Conservation (phyloP, 2,113 vertebrate species). For the Zeus faber region DNA sequence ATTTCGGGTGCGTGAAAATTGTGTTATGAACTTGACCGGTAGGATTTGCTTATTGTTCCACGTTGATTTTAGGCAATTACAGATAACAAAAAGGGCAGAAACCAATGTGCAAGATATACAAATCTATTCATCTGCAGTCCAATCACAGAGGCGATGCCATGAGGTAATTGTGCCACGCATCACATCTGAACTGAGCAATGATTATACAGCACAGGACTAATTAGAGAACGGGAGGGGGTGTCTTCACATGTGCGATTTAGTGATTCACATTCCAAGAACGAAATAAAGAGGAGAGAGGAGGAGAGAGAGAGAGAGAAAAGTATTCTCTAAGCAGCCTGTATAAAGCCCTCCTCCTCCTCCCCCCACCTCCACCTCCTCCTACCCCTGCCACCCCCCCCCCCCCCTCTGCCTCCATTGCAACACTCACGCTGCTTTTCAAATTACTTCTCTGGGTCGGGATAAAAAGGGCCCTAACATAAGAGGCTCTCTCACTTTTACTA, state of each 20-base stretch:
- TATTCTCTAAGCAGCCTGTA: constrained; percentile 28
- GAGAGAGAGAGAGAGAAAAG: background rate
- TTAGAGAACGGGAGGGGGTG: constrained; percentile 25
- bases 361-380: background rate
- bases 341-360: constrained; percentile 32
- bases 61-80: too few species aligned
- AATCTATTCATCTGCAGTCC: background rate
- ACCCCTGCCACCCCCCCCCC: constrained; percentile 12
- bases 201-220: constrained; percentile 40
- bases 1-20: too few species aligned
- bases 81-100: too few species aligned
- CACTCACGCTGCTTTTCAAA: constrained; percentile 47
- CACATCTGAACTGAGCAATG: constrained; percentile 35
- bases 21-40: too few species aligned
- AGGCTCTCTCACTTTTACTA: constrained; percentile 37
- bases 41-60: too few species aligned
- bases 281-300: background rate
- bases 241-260: constrained; percentile 14
- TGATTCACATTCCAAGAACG: background rate
- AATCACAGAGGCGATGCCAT: constrained; percentile 16
- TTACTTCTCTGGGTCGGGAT: constrained; percentile 45
- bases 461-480: constrained; percentile 51
- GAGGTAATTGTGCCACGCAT: constrained; percentile 21
- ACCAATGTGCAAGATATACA: too few species aligned
- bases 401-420: constrained; percentile 20